Percentiles rank a stretch among this genome's conserved stretches.
Conservation (phyloP, 2,888 invertebrate genomes). For the Agapostemon virescens region DNA sequence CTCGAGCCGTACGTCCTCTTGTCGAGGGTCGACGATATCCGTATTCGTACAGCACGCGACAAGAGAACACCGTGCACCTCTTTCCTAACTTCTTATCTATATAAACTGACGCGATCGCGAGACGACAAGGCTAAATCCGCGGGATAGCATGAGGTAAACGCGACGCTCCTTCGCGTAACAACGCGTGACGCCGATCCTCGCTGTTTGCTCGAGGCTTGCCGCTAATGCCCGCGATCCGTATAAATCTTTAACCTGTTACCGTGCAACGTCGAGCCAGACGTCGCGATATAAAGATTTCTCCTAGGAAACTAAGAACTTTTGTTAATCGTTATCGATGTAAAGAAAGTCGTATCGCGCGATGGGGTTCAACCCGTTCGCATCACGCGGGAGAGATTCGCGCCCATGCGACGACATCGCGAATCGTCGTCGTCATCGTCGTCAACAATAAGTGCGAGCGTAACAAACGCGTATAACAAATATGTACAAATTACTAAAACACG, state of each 20-base stretch:
- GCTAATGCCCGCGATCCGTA: neutral
- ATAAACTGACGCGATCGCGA: neutral
- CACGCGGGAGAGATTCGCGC: neutral
- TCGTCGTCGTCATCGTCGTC: neutral
- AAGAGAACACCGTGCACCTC: neutral
- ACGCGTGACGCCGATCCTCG: neutral
- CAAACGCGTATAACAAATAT: conserved; percentile 1
- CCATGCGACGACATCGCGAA: neutral
- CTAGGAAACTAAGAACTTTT: neutral
- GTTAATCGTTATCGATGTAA: neutral
- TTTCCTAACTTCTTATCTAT: conserved; percentile 2
- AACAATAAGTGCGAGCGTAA: neutral
- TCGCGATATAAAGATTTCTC: neutral
- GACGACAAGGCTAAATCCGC: neutral
- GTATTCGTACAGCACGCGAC: neutral
- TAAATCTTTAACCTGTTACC: conserved; percentile 4
- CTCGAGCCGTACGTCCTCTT: neutral
- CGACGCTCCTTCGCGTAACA: neutral
- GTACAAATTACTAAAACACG: neutral
- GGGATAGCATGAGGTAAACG: conserved; percentile 4
- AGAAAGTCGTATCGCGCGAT: too few species aligned
- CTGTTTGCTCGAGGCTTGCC: conserved; percentile 1
- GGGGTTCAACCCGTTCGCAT: neutral
- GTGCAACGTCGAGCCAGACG: neutral
- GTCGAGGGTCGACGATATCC: neutral